Conservation (phyloP, 2,888 invertebrate species). For the Torymus aiolomorphi region DNA sequence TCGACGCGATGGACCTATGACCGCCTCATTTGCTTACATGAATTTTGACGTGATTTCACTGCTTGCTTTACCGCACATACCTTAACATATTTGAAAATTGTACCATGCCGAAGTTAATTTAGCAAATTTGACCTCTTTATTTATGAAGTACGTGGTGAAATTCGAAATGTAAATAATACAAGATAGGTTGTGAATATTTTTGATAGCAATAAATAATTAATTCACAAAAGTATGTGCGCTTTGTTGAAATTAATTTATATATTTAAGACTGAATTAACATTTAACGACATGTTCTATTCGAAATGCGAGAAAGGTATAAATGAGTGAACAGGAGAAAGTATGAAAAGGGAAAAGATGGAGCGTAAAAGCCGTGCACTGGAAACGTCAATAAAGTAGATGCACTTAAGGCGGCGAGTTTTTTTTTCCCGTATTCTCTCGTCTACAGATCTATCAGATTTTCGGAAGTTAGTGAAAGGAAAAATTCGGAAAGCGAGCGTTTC, state of each 20-base stretch:
- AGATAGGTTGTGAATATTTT: no score
- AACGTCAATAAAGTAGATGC: slow-evolving; percentile 45
- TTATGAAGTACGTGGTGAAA: no score
- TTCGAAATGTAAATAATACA: no score
- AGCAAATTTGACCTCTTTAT: no score
- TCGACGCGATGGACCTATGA: slow-evolving; percentile 16
- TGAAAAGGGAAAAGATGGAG: not conserved
- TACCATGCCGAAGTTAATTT: no score
- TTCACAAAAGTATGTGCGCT: no score
- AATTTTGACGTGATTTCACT: slow-evolving; percentile 15
- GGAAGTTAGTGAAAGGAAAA: slow-evolving; percentile 39
- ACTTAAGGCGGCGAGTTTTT: slow-evolving; percentile 18
- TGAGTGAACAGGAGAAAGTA: slow-evolving; percentile 2
- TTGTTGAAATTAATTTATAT: no score
- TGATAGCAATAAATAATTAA: no score
- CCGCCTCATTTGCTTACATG: slow-evolving; percentile 26
- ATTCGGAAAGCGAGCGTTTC: slow-evolving; percentile 22
- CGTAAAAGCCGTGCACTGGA: not conserved
- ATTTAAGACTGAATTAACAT: not conserved
- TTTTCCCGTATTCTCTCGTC: slow-evolving; percentile 21
- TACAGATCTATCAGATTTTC: slow-evolving; percentile 48
- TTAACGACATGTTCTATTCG: not conserved
- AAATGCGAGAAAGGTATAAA: not conserved
- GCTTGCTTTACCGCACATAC: no score
- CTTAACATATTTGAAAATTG: no score